phyloP scores from a whole-genome alignment of 1,140 invertebrate genomes.

The Ostrea edulis region DNA sequence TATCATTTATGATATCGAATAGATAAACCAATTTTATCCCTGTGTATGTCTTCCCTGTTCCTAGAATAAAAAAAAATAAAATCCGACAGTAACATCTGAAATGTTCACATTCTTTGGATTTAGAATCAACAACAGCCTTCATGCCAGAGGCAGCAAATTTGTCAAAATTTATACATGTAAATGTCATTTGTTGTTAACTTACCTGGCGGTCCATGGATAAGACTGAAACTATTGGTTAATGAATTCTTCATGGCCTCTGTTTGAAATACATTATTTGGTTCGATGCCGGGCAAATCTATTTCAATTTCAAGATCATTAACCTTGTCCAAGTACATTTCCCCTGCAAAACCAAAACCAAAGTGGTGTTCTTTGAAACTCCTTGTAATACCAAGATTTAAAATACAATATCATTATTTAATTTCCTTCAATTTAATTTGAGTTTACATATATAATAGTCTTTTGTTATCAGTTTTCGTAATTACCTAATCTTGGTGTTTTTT shows the following conservation, averaged over 20 bases:
- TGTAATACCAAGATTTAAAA: too few relatives aligned
- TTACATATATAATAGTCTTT: neutral
- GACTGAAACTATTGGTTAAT: constrained; percentile 61
- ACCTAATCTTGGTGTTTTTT: neutral
- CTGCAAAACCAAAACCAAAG: constrained; percentile 40
- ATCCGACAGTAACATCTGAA: too few relatives aligned
- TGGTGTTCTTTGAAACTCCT: neutral
- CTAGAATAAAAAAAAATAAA: constrained; percentile 46
- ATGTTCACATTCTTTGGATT: too few relatives aligned
- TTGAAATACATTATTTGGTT: constrained; percentile 62
- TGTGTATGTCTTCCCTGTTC: constrained; percentile 70
- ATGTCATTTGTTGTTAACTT: neutral
- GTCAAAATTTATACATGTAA: too few relatives aligned
- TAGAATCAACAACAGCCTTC: too few relatives aligned
- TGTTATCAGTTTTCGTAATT: neutral
- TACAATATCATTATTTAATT: too few relatives aligned
- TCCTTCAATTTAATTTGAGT: too few relatives aligned
- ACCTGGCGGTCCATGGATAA: constrained; percentile 76
- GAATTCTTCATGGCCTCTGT: constrained; percentile 63
- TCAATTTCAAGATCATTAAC: constrained; percentile 44
- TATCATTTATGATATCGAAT: constrained; percentile 63
- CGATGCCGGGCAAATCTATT: constrained; percentile 37
- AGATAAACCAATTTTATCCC: constrained; percentile 70
- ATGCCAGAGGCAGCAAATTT: too few relatives aligned
- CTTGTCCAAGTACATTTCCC: constrained; percentile 44